Percentiles rank a stretch among this genome's conserved stretches.
Evolutionary conservation across 2,888 invertebrate species (phyloP).

Genomic region (Cartodere bifasciata): DNA sequence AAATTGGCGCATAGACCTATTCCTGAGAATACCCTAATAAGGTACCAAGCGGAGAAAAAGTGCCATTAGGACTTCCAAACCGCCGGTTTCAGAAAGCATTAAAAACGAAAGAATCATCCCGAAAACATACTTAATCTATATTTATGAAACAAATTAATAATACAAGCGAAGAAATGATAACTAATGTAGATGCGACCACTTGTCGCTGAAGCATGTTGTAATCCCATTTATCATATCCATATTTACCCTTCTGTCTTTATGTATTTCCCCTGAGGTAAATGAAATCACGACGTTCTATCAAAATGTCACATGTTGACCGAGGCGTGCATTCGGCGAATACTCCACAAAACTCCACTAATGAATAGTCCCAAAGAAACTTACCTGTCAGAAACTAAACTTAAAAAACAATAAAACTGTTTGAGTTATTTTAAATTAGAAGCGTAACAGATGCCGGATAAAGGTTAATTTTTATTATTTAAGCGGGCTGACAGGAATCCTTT

Average conservation of each 20-base stretch:
- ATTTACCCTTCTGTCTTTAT: constrained; percentile 9
- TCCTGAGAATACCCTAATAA: no score
- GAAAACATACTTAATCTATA: no score
- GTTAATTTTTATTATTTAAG: no score
- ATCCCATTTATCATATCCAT: constrained; percentile 19
- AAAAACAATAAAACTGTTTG: constrained; percentile 12
- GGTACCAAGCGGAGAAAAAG: no score
- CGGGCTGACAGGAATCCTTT: constrained; percentile 21
- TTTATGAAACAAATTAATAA: constrained; percentile 13
- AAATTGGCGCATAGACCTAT: no score
- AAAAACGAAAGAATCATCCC: no score
- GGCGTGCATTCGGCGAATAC: constrained; percentile 8
- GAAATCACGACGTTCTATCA: constrained; percentile 23
- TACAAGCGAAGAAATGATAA: constrained; percentile 13
- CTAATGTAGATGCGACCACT: constrained; percentile 20
- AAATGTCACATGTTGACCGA: constrained; percentile 23
- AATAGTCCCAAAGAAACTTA: constrained; percentile 17
- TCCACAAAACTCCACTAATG: constrained; percentile 10
- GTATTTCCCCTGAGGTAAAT: constrained; percentile 20
- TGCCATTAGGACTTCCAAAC: no score
- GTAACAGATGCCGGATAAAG: constrained; percentile 24
- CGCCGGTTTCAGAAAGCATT: no score
- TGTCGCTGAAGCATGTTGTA: constrained; percentile 20
- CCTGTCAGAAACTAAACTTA: constrained; percentile 11
- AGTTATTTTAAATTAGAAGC: constrained; percentile 12